A percentile compares a stretch with the other conserved stretches of the same genome.
phyloP scores from a whole-genome alignment of 2,888 invertebrate species.

The Diplolepis rosae region DNA sequence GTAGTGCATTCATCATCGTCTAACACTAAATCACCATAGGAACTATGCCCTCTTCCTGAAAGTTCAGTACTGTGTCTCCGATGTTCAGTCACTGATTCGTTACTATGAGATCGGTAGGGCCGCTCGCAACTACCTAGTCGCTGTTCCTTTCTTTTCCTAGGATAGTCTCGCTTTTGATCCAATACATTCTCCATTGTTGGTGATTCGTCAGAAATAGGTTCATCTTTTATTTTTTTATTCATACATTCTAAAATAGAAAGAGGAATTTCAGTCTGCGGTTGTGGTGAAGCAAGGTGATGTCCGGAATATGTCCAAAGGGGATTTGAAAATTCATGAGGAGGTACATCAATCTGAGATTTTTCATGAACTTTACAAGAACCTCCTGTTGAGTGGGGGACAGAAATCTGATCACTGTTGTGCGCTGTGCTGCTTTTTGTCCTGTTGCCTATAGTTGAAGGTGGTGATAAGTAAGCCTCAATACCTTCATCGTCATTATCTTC shows the following conservation, averaged over 20 bases:
- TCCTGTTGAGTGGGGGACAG: neutral
- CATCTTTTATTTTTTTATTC: neutral
- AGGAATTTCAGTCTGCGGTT: neutral
- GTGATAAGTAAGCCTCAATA: neutral
- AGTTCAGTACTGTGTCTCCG: slow-evolving; percentile 67
- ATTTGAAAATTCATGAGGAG: neutral
- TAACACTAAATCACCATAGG: slow-evolving; percentile 78
- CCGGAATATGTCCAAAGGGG: neutral
- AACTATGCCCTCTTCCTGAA: slow-evolving; percentile 63
- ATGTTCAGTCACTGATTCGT: slow-evolving; percentile 80
- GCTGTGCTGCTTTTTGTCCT: neutral
- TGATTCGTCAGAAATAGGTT: neutral
- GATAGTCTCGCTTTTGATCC: neutral
- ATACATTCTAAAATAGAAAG: neutral
- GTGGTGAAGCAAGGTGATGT: neutral
- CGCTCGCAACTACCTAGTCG: neutral
- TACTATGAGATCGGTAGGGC: slow-evolving; percentile 72
- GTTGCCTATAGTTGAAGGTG: neutral
- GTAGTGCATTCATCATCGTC: slow-evolving; percentile 80
- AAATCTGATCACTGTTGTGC: neutral
- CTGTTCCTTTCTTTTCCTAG: neutral
- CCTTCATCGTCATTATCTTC: neutral
- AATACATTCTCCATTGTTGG: neutral
- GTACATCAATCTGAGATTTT: neutral
- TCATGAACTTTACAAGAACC: neutral